A percentile compares a stretch with the other conserved stretches of the same genome.
Evolutionary conservation across 2,797 vertebrate species (phyloP).

Genomic region (Hemibagrus guttatus): DNA sequence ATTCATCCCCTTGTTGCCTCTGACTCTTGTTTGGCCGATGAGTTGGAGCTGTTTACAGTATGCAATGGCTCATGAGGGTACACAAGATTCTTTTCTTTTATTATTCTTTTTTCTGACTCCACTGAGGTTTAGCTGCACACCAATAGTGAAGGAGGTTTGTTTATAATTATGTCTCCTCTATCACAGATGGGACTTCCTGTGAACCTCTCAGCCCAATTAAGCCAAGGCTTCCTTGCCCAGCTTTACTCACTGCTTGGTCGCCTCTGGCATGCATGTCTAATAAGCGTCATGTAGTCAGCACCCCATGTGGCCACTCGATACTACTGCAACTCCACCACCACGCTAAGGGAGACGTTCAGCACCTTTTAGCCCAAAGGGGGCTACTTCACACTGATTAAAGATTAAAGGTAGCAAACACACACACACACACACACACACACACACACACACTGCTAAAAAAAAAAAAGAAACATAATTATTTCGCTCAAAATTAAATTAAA

Average conservation of each 20-base stretch:
- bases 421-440: conserved; percentile 34
- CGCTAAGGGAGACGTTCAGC: conserved; percentile 57
- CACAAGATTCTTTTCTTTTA: too few species aligned
- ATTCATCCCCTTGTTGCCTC: conserved; percentile 67
- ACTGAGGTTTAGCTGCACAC: conserved; percentile 67
- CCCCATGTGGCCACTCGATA: conserved; percentile 39
- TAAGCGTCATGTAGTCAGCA: conserved; percentile 48
- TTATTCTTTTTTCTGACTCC: conserved; percentile 69
- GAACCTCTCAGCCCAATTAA: conserved; percentile 76
- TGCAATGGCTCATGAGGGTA: conserved; percentile 69
- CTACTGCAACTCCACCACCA: conserved; percentile 45
- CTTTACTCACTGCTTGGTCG: conserved; percentile 58
- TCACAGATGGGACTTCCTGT: conserved; percentile 70
- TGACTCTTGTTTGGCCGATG: conserved; percentile 66
- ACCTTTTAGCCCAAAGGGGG: conserved; percentile 75
- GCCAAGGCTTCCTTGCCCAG: conserved; percentile 56
- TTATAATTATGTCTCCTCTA: conserved; percentile 77
- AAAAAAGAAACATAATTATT: conserved; percentile 72
- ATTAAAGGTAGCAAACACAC: conserved; percentile 71
- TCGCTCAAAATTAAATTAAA: conserved; percentile 75
- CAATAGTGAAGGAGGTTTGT: conserved; percentile 72
- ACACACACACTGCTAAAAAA: conserved; percentile 60
- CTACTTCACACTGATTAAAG: conserved; percentile 75
- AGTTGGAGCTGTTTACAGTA: conserved; percentile 76
- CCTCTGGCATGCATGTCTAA: conserved; percentile 61